These are phyloP conservation scores for Drosophila ustulata DNA, from an alignment of 2,888 invertebrate genomes.

Conservation along the genomic window DNA sequence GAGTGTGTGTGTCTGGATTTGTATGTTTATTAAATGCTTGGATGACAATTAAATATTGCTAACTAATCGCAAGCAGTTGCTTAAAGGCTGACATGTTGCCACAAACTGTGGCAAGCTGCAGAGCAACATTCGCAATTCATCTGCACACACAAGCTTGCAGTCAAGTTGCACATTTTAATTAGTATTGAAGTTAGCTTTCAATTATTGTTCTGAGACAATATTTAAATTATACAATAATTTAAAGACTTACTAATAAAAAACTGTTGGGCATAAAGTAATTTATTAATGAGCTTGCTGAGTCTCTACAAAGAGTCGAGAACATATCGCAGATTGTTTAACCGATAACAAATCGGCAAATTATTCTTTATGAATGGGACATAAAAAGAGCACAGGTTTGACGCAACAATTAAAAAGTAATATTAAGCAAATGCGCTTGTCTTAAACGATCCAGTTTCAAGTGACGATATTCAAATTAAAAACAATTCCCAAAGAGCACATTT, in stretches of 20 bases:
- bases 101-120: neutral
- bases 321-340: neutral
- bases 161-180: neutral
- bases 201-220: neutral
- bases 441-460: neutral
- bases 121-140: too few species aligned
- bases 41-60: constrained; percentile 44
- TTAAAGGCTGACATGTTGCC: constrained; percentile 13
- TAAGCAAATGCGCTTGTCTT: neutral
- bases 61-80: constrained; percentile 39
- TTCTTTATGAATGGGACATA: neutral
- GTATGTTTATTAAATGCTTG: constrained; percentile 45
- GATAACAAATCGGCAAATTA: neutral
- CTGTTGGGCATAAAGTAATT: neutral
- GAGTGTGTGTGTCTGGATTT: constrained; percentile 18
- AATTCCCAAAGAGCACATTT: neutral
- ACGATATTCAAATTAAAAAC: neutral
- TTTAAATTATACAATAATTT: neutral
- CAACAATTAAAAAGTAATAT: neutral
- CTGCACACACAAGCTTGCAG: neutral
- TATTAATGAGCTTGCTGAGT: neutral
- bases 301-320: neutral
- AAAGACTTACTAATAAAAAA: neutral
- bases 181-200: neutral
- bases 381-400: neutral